Evolutionary conservation across 2,113 vertebrate species (phyloP), one percentile per base, ranked within the genome.

Genomic region (Chamaea fasciata): DNA sequence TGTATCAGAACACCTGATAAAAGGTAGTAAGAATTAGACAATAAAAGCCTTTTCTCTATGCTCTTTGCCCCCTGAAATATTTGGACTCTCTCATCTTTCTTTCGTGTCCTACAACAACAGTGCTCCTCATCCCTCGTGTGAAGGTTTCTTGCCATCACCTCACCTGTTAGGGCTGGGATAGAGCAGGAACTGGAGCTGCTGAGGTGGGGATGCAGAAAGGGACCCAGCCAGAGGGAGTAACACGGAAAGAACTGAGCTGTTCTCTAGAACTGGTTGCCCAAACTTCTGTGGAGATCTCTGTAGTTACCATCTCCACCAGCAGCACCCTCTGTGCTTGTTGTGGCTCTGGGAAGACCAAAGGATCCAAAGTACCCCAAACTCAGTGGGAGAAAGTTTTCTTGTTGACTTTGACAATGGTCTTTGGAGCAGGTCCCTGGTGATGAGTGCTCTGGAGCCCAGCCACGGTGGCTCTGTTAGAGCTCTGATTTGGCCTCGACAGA

Each of bases 401-500:
- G 14, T 57, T 62, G 59, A 93, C 83, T 97, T 91, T 85, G 85
- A 60, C 23, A n/a, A 37, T 79, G 90, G 84, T 67, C 49, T 76
- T 92, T 96, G 92, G 84, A 97, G 78, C 68, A 90, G 75, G 76
- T 91, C 90, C 84, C 78, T 93, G 85, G 89, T 83, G 74, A 69
- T 94, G 93, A 94, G 68, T 87, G 55, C 20, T 0, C 23, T 96
- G 95, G 96, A 96, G 81, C 52, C 42, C 47, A 27, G 87, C 95
- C 89, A 94, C 7, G 6, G 55, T 80, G 89, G 33, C 68, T 80
- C 71, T 94, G 80, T 94, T 67, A 83, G 33, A 96, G 62, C 81
- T 52, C 6, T 70, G 80, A 93, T 83, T 96, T 85, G 93, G 85
- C 88, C 81, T 83, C 84, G 76, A 93, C 39, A 82, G 87, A 76